Percentiles rank a stretch among this genome's conserved stretches.
phyloP scores from a whole-genome alignment of 2,888 invertebrate species.

The Heteromurus nitidus region DNA sequence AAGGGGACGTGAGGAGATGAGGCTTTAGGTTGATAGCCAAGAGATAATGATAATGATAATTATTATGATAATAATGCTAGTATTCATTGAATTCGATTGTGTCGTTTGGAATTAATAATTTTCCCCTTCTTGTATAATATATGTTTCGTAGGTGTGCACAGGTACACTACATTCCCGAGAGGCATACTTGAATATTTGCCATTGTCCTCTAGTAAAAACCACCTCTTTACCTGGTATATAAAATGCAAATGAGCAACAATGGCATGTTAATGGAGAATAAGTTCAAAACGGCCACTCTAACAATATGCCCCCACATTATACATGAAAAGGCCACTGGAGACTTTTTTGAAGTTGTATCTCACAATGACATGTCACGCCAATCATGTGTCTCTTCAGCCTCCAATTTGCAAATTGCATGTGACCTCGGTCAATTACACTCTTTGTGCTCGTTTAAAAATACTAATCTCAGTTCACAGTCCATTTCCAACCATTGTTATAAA shows the following conservation, averaged over 20 bases:
- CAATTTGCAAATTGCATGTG: neutral
- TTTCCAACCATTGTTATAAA: too few species aligned
- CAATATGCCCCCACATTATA: too few species aligned
- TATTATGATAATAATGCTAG: slow-evolving; percentile 1
- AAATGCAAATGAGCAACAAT: too few species aligned
- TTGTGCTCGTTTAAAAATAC: slow-evolving; percentile 10
- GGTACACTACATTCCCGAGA: too few species aligned
- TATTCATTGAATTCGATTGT: neutral
- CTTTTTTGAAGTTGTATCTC: slow-evolving; percentile 33
- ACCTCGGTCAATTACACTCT: slow-evolving; percentile 36
- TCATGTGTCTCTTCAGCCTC: neutral
- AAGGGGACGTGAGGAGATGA: neutral
- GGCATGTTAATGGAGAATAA: too few species aligned
- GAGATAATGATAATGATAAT: slow-evolving; percentile 1
- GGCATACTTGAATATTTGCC: too few species aligned
- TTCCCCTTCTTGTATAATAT: too few species aligned
- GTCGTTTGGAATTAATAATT: neutral
- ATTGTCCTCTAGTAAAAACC: too few species aligned
- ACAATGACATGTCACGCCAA: slow-evolving; percentile 35
- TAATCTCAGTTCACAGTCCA: too few species aligned
- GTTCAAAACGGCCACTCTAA: too few species aligned
- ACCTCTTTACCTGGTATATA: too few species aligned
- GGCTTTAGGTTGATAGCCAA: neutral
- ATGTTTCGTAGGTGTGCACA: too few species aligned
- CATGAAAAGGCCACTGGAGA: slow-evolving; percentile 16